phyloP scores from a whole-genome alignment of 2,888 invertebrate genomes.

The Mamestra brassicae region DNA sequence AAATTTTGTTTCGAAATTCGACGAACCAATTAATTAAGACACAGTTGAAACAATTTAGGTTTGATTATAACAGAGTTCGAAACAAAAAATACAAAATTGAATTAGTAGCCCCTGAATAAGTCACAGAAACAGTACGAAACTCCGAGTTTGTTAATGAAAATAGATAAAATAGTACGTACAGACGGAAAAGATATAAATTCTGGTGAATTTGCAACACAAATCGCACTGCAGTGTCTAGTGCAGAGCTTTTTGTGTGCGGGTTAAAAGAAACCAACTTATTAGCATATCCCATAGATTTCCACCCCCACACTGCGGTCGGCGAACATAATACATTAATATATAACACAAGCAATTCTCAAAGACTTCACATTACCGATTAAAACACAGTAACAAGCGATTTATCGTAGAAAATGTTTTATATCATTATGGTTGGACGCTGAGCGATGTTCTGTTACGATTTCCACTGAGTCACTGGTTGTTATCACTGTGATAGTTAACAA shows the following conservation, averaged over 20 bases:
- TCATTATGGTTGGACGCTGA: slow-evolving; percentile 82
- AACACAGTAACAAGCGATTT: slow-evolving; percentile 85
- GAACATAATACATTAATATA: slow-evolving; percentile 66
- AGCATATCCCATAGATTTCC: slow-evolving; percentile 86
- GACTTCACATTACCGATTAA: slow-evolving; percentile 86
- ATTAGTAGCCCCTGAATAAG: slow-evolving; percentile 41
- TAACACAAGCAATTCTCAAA: slow-evolving; percentile 71
- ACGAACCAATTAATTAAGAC: slow-evolving; percentile 39
- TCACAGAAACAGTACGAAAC: slow-evolving; percentile 36
- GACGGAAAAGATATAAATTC: slow-evolving; percentile 70
- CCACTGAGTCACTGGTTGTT: slow-evolving; percentile 65
- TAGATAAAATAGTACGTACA: slow-evolving; percentile 55
- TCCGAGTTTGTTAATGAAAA: slow-evolving; percentile 42
- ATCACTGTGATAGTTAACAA: slow-evolving; percentile 64
- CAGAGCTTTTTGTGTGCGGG: slow-evolving; percentile 90
- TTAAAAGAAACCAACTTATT: slow-evolving; percentile 88
- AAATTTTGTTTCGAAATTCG: slow-evolving; percentile 45
- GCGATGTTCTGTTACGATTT: slow-evolving; percentile 71
- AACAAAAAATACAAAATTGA: slow-evolving; percentile 50
- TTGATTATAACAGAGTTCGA: slow-evolving; percentile 45
- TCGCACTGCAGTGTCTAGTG: slow-evolving; percentile 90
- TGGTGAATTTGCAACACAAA: slow-evolving; percentile 89
- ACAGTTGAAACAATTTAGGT: slow-evolving; percentile 39
- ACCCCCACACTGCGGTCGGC: slow-evolving; percentile 76
- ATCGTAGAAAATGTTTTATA: slow-evolving; percentile 87